Evolutionary conservation across 2,797 vertebrate species (phyloP).

Genomic region (Malacoraja senta): DNA sequence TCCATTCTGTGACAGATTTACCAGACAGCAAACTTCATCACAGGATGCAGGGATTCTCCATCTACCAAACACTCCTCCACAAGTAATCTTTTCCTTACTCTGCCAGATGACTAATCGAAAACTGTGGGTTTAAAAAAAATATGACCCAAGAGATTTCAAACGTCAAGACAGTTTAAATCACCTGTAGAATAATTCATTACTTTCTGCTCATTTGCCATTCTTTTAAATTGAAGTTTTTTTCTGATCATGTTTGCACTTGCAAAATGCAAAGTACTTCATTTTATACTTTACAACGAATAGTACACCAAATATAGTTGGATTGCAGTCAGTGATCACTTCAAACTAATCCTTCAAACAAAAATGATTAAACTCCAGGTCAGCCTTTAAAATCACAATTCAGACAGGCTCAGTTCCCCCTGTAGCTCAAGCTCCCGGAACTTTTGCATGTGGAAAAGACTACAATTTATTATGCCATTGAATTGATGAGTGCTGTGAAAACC

Average conservation of each 20-base stretch:
- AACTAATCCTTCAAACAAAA: neutral
- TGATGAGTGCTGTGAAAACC: neutral
- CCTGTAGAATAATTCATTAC: neutral
- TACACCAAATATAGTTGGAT: neutral
- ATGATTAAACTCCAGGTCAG: neutral
- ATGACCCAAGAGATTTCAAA: neutral
- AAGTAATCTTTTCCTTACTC: neutral
- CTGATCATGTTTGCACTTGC: neutral
- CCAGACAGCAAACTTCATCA: neutral
- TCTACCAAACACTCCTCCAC: neutral
- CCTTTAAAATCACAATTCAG: neutral
- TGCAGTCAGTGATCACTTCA: neutral
- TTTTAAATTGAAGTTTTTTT: neutral
- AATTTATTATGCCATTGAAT: neutral
- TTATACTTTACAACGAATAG: neutral
- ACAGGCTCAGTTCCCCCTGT: neutral
- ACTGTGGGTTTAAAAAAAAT: neutral
- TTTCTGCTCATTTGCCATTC: neutral
- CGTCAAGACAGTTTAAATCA: neutral
- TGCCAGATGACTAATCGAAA: neutral
- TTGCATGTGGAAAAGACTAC: neutral
- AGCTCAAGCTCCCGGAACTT: neutral
- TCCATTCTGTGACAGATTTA: neutral
- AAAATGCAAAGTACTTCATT: neutral
- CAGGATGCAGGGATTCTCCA: neutral